These are phyloP conservation scores for Stomatorhinus walkeri DNA, from an alignment of 2,797 vertebrate species.

Conservation along the genomic window DNA sequence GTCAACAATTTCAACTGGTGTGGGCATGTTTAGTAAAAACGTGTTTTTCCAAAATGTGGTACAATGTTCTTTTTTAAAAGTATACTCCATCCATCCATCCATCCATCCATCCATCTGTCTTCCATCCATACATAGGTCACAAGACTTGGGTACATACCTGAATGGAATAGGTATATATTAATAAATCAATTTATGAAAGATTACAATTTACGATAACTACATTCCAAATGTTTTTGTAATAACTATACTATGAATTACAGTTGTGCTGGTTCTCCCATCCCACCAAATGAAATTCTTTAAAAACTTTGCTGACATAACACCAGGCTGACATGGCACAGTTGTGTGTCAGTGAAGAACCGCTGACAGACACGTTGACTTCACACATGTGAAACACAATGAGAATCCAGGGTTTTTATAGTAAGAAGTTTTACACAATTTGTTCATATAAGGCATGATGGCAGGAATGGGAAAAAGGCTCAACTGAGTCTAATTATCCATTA, in stretches of 20 bases:
- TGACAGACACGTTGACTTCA: neutral
- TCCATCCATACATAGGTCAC: neutral
- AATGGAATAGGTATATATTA: neutral
- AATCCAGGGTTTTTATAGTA: conserved; percentile 23
- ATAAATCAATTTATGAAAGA: neutral
- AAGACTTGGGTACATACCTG: neutral
- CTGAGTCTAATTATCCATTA: conserved; percentile 28
- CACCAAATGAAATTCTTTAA: neutral
- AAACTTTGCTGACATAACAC: neutral
- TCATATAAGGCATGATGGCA: conserved; percentile 29
- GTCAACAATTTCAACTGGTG: neutral
- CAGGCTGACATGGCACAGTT: neutral
- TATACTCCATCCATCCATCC: neutral
- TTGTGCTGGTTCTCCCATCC: neutral
- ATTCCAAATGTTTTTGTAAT: neutral
- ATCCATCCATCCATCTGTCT: neutral
- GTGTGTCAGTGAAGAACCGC: neutral
- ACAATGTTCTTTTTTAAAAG: neutral
- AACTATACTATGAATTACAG: neutral
- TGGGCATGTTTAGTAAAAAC: neutral
- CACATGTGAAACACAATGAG: neutral
- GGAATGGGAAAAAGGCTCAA: neutral
- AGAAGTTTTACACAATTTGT: conserved; percentile 23
- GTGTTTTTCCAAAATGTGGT: neutral
- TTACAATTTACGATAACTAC: neutral